These are phyloP conservation scores for Elysia chlorotica DNA, from an alignment of 1,140 invertebrate genomes.

Conservation along the genomic window DNA sequence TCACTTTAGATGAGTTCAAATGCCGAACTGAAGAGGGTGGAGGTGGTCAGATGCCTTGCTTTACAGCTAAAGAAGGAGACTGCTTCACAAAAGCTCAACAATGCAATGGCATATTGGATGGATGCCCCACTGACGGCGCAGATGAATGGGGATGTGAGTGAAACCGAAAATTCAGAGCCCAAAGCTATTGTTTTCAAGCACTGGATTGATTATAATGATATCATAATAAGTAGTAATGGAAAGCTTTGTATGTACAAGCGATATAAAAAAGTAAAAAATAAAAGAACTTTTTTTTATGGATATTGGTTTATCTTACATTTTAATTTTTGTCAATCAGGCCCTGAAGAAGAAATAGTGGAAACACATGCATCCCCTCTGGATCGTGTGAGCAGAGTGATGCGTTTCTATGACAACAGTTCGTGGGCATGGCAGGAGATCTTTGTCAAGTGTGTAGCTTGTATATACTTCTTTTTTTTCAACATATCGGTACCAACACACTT, in stretches of 20 bases:
- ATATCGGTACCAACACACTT: neutral
- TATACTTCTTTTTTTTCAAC: neutral
- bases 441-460: constrained; percentile 71
- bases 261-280: no score
- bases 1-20: no score
- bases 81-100: constrained; percentile 78
- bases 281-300: no score
- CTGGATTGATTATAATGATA: no score
- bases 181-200: no score
- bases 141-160: constrained; percentile 85
- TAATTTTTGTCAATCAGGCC: no score
- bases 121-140: constrained; percentile 76
- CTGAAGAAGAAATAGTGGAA: no score
- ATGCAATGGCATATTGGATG: constrained; percentile 77
- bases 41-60: no score
- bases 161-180: neutral
- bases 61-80: constrained; percentile 68
- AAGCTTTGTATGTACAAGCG: no score
- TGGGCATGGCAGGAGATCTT: constrained; percentile 96
- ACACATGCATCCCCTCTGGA: constrained; percentile 58
- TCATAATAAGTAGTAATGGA: no score
- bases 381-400: constrained; percentile 81
- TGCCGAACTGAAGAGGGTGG: no score
- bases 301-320: no score
- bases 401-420: constrained; percentile 86